Conservation (phyloP, 2,113 vertebrate genomes). For the Cygnus atratus region DNA sequence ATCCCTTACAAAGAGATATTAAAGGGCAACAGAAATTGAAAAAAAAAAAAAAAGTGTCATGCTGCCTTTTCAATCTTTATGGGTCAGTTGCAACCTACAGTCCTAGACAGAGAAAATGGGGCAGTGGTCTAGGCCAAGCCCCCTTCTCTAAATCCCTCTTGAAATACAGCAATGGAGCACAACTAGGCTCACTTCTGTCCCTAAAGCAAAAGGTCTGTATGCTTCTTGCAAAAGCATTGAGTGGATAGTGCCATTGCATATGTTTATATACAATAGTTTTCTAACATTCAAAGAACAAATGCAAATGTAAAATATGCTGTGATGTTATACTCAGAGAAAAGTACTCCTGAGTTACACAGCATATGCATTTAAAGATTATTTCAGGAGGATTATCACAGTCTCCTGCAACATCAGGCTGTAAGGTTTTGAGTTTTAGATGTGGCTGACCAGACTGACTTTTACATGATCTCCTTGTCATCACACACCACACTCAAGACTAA, state of each 20-base stretch:
- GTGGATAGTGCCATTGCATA: not conserved
- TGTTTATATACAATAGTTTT: not conserved
- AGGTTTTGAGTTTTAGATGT: constrained; percentile 41
- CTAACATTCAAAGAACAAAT: not conserved
- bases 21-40: not conserved
- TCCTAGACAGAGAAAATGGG: not conserved
- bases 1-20: not conserved
- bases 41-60: not conserved
- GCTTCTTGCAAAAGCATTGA: not conserved
- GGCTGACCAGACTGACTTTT: constrained; percentile 62
- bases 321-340: not conserved
- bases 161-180: not conserved
- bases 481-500: not conserved
- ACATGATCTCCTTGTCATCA: constrained; percentile 57
- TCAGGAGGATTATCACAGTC: not conserved
- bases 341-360: not conserved
- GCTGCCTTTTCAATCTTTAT: not conserved
- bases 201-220: not conserved
- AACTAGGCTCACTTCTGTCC: not conserved
- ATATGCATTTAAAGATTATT: not conserved
- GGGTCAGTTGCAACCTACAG: not conserved
- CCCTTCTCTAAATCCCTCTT: not conserved
- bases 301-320: not conserved
- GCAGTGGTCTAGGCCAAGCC: not conserved
- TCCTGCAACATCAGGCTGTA: not conserved